Percentiles rank a stretch among this genome's conserved stretches.
Evolutionary conservation across 2,113 vertebrate species (phyloP).

Genomic region (Gavia stellata): DNA sequence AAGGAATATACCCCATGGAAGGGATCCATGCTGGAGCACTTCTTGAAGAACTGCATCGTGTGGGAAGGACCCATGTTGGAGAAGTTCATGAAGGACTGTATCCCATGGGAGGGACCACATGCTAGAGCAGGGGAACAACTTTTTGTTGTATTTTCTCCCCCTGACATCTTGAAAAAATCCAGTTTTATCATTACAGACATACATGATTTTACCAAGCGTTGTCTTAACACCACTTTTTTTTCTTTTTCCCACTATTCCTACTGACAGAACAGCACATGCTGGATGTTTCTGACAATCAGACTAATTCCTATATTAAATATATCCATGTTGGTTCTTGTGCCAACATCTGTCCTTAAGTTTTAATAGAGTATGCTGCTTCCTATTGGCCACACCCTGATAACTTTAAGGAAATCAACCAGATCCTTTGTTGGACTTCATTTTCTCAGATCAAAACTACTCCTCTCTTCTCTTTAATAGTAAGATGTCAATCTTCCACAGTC

Average conservation of each 20-base stretch:
- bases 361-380: background rate
- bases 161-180: background rate
- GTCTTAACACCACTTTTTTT: background rate
- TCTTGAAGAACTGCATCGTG: background rate
- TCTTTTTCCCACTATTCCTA: background rate
- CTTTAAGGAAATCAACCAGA: background rate
- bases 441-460: background rate
- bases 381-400: background rate
- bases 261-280: background rate
- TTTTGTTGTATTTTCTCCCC: background rate
- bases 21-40: accelerated
- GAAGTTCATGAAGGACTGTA: background rate
- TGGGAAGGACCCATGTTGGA: background rate
- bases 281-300: background rate
- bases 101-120: background rate
- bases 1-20: background rate
- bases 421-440: background rate
- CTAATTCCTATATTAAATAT: background rate
- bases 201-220: background rate
- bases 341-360: background rate
- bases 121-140: no score
- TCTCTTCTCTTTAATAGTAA: background rate
- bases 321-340: background rate
- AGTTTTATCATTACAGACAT: background rate
- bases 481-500: background rate